These are phyloP conservation scores for Phalloptychus januarius DNA, from an alignment of 2,797 vertebrate species.

Conservation along the genomic window DNA sequence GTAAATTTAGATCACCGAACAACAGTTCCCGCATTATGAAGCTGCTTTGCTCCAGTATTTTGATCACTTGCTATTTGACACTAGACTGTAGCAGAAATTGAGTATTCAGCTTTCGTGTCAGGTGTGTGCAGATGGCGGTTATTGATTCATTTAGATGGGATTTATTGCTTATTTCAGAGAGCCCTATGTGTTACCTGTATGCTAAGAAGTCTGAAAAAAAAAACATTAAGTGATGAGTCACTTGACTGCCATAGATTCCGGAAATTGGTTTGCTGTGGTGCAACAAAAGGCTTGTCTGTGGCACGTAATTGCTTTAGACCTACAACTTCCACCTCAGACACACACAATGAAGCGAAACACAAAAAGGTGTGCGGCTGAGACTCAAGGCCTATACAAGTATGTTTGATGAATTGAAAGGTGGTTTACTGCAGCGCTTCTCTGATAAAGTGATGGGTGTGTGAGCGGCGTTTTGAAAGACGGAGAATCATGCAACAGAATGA, in stretches of 20 bases:
- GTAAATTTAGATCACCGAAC: constrained; percentile 72
- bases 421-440: constrained; percentile 54
- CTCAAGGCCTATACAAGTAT: constrained; percentile 27
- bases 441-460: constrained; percentile 43
- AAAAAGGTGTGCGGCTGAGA: constrained; percentile 21
- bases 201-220: constrained; percentile 63
- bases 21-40: constrained; percentile 59
- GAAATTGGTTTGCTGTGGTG: constrained; percentile 75
- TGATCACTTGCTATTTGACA: constrained; percentile 50
- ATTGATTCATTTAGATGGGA: constrained; percentile 72
- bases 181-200: constrained; percentile 53
- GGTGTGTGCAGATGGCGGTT: constrained; percentile 41
- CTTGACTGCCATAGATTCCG: constrained; percentile 66
- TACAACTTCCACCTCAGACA: constrained; percentile 45
- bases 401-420: constrained; percentile 56
- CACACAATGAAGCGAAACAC: constrained; percentile 19
- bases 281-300: constrained; percentile 67
- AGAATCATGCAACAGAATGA: constrained; percentile 24
- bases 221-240: constrained; percentile 65
- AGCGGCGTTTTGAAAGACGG: constrained; percentile 37
- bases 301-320: constrained; percentile 61
- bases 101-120: constrained; percentile 43
- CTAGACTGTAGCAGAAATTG: constrained; percentile 38
- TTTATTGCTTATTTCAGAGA: constrained; percentile 59
- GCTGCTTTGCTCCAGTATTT: constrained; percentile 54